Evolutionary conservation across 2,797 vertebrate species (phyloP).

Genomic region (Lagorchestes hirsutus): DNA sequence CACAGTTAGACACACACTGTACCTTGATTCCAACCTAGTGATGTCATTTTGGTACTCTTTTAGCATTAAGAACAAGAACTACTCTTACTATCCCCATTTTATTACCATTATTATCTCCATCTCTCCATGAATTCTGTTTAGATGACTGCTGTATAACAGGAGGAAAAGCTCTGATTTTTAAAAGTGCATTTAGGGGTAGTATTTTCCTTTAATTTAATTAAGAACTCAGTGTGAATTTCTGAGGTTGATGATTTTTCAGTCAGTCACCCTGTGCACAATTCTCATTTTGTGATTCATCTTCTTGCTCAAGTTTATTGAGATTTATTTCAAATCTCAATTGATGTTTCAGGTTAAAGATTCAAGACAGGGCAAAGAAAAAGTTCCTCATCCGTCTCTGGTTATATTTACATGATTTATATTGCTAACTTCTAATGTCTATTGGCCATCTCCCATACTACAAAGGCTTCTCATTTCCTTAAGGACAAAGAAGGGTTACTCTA

Average conservation of each 20-base stretch:
- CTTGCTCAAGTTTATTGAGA: not conserved
- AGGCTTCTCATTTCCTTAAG: not conserved
- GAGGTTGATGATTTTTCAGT: not conserved
- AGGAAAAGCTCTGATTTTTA: conserved; percentile 1
- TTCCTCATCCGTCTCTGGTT: not conserved
- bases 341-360: not conserved
- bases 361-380: not conserved
- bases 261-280: not conserved
- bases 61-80: not conserved
- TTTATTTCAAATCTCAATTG: not conserved
- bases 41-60: not conserved
- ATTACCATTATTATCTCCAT: not conserved
- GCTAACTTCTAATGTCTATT: not conserved
- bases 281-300: not conserved
- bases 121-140: not conserved
- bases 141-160: not conserved
- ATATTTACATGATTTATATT: not conserved
- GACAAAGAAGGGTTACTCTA: not conserved
- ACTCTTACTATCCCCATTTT: not conserved
- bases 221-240: not conserved
- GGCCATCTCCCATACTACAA: not conserved
- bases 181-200: not conserved
- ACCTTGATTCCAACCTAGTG: not conserved
- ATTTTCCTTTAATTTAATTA: not conserved
- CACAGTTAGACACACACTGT: not conserved